Evolutionary conservation across 1,140 invertebrate genomes (phyloP).

Genomic region (Ips nitidus): DNA sequence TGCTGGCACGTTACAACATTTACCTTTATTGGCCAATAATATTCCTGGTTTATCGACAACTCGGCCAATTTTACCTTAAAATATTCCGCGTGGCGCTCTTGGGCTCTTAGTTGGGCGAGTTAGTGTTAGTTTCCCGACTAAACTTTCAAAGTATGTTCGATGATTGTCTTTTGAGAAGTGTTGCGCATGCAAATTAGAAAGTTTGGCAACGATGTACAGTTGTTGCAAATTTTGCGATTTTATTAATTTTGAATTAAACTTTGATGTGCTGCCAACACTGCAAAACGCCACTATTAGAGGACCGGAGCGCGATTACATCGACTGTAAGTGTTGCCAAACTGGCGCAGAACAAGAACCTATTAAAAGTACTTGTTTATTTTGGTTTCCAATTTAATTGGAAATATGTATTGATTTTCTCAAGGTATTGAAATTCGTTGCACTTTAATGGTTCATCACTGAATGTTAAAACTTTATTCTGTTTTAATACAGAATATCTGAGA

Average conservation of each 20-base stretch:
- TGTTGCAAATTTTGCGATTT: background rate
- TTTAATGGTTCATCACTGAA: too few species aligned
- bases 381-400: too few species aligned
- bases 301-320: background rate
- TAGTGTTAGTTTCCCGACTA: constrained; percentile 9
- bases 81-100: constrained; percentile 16
- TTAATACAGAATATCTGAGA: too few species aligned
- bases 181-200: constrained; percentile 6
- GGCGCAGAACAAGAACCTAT: background rate
- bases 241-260: constrained; percentile 4
- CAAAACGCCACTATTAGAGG: background rate
- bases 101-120: constrained; percentile 19
- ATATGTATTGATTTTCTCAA: too few species aligned
- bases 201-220: background rate
- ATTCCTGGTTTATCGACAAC: constrained; percentile 17
- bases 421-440: too few species aligned
- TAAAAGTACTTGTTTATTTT: background rate
- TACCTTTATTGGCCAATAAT: constrained; percentile 25
- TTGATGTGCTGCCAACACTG: background rate
- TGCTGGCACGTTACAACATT: constrained; percentile 17
- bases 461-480: too few species aligned
- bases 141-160: constrained; percentile 14
- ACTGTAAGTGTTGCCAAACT: background rate
- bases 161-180: background rate
- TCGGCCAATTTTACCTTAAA: constrained; percentile 12